phyloP scores from a whole-genome alignment of 2,888 invertebrate genomes.

The Laothoe populi region DNA sequence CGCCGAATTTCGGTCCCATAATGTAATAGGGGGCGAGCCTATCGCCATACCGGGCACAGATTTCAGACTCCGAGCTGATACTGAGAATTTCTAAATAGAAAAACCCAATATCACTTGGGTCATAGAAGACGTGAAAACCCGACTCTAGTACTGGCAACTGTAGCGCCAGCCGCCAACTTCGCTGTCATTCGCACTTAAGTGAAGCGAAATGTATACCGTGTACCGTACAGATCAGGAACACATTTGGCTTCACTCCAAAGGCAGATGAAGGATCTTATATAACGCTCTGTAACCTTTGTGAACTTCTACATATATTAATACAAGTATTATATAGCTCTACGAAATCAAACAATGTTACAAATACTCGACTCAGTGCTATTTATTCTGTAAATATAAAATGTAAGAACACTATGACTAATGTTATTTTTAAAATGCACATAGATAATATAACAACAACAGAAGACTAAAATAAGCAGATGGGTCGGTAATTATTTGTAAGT shows the following conservation, averaged over 20 bases:
- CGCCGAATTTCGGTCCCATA: too few relatives aligned
- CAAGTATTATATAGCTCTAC: not conserved
- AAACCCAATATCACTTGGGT: too few relatives aligned
- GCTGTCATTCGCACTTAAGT: constrained; percentile 15
- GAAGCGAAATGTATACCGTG: not conserved
- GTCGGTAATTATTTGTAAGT: too few relatives aligned
- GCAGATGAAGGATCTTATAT: not conserved
- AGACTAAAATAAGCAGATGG: too few relatives aligned
- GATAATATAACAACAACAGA: too few relatives aligned
- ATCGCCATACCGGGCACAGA: too few relatives aligned
- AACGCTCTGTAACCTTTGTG: not conserved
- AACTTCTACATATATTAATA: not conserved
- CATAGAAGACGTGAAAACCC: constrained; percentile 4
- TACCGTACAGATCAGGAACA: constrained; percentile 5
- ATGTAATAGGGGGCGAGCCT: too few relatives aligned
- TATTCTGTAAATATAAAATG: too few relatives aligned
- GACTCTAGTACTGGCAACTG: not conserved
- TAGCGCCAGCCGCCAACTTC: constrained; percentile 12
- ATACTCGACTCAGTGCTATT: not conserved
- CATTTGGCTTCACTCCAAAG: constrained; percentile 17
- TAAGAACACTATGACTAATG: too few relatives aligned
- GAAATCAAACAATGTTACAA: not conserved
- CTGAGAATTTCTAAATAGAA: too few relatives aligned
- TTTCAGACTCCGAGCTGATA: too few relatives aligned
- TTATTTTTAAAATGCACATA: too few relatives aligned